Evolutionary conservation across 2,888 invertebrate species (phyloP).

Genomic region (Ceratothoa steindachneri): DNA sequence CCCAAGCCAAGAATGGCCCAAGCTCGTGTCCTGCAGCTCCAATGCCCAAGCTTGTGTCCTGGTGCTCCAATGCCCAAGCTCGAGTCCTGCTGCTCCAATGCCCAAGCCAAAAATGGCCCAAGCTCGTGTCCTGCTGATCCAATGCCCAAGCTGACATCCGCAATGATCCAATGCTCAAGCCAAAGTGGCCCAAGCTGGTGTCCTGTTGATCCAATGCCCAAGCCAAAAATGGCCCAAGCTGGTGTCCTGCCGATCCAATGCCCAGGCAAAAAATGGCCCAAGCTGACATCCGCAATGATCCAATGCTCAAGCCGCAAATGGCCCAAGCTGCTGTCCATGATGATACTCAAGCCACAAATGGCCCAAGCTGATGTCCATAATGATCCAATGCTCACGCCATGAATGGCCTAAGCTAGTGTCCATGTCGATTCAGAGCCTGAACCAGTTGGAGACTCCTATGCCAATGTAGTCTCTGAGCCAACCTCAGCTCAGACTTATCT

Average conservation of each 20-base stretch:
- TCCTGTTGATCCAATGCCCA: conserved; percentile 1
- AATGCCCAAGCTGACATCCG: background rate
- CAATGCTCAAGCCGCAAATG: background rate
- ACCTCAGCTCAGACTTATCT: background rate
- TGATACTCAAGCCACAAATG: conserved; percentile 3
- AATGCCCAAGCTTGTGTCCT: background rate
- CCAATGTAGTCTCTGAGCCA: background rate
- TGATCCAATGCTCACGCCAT: background rate
- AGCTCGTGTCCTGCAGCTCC: background rate
- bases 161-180: too few species aligned
- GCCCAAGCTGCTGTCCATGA: background rate
- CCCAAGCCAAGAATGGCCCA: background rate
- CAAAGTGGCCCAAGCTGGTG: background rate
- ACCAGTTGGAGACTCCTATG: background rate
- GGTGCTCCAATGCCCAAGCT: background rate
- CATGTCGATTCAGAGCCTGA: background rate
- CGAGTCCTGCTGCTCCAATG: background rate
- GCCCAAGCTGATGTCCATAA: background rate
- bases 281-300: background rate
- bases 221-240: background rate
- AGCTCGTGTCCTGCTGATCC: background rate
- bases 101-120: background rate
- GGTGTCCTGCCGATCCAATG: background rate
- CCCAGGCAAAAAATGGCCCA: background rate
- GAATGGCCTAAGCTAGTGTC: background rate